Evolutionary conservation across 2,797 vertebrate genomes (phyloP).

Genomic region (Eulemur mongoz): DNA sequence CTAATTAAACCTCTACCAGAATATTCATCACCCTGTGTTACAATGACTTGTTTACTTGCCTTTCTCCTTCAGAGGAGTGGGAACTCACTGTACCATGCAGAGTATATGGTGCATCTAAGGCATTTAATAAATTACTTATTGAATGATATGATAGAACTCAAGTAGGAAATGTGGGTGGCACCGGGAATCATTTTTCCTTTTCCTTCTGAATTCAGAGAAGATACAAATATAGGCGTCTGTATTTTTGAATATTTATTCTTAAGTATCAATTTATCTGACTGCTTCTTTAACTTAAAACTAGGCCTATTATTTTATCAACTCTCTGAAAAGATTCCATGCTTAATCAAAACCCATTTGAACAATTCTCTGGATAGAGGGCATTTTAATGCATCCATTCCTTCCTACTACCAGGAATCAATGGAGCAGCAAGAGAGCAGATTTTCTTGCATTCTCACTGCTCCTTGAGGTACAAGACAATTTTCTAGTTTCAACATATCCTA

Average conservation of each 20-base stretch:
- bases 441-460: constrained; percentile 56
- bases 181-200: neutral
- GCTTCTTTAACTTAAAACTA: constrained; percentile 33
- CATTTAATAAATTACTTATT: neutral
- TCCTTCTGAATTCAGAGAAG: neutral
- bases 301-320: neutral
- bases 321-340: constrained; percentile 60
- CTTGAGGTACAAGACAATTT: constrained; percentile 67
- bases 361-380: neutral
- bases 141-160: neutral
- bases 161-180: neutral
- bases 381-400: constrained; percentile 55
- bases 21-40: neutral
- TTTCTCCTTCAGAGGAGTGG: neutral
- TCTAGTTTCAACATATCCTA: constrained; percentile 54
- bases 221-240: neutral
- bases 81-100: neutral
- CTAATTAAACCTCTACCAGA: neutral
- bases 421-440: constrained; percentile 54
- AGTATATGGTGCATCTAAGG: neutral
- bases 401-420: constrained; percentile 7
- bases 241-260: constrained; percentile 38
- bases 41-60: neutral
- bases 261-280: constrained; percentile 25
- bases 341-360: constrained; percentile 35